These are phyloP conservation scores for Betta splendens DNA, from an alignment of 2,797 vertebrate species.

Conservation along the genomic window DNA sequence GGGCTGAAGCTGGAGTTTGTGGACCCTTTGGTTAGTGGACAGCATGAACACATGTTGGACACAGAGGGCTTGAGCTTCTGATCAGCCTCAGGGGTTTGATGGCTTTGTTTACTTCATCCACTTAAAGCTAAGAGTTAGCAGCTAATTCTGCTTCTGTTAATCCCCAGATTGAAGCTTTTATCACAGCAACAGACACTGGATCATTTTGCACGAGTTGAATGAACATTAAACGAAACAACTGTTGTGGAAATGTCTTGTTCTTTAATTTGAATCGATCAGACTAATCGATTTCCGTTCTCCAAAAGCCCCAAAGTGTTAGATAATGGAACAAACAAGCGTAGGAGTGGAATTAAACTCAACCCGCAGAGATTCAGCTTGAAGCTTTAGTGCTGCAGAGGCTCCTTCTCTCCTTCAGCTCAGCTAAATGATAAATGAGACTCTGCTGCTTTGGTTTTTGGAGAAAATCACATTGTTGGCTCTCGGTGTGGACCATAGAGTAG, in stretches of 20 bases:
- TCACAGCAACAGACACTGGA: too few relatives aligned
- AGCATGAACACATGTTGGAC: neutral
- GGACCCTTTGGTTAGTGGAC: neutral
- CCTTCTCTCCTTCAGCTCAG: too few relatives aligned
- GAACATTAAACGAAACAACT: too few relatives aligned
- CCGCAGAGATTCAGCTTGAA: too few relatives aligned
- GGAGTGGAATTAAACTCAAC: neutral
- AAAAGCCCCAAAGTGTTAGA: neutral
- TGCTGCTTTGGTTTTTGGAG: neutral
- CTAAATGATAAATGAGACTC: neutral
- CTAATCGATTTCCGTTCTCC: neutral
- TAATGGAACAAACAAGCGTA: neutral
- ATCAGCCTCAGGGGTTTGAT: neutral
- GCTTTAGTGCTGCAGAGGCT: too few relatives aligned
- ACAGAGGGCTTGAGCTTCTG: neutral
- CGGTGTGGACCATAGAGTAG: neutral
- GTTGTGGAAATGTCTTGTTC: too few relatives aligned
- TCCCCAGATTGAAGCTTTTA: too few relatives aligned
- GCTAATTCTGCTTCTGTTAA: neutral
- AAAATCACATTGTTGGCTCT: constrained; percentile 24
- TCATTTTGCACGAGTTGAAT: too few relatives aligned
- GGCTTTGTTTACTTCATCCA: neutral
- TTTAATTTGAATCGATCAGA: too few relatives aligned
- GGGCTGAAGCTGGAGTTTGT: neutral
- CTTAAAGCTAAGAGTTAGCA: neutral